A percentile compares a stretch with the other conserved stretches of the same genome.
Evolutionary conservation across 2,113 vertebrate species (phyloP).

Genomic region (Erythrocebus patas): DNA sequence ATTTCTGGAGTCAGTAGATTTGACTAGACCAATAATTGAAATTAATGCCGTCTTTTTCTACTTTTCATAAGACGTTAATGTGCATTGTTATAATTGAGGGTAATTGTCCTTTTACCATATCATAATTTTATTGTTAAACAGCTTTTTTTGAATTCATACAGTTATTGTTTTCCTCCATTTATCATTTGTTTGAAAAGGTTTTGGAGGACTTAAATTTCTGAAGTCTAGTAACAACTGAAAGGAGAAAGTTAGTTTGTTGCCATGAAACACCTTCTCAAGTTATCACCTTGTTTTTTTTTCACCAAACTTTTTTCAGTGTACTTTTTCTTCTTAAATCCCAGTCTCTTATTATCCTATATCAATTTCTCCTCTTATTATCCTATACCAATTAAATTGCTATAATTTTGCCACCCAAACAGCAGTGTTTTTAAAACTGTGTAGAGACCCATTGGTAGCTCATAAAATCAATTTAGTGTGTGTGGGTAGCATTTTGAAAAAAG

Average conservation of each 20-base stretch:
- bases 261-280: background rate
- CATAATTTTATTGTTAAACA: background rate
- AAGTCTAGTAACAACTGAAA: background rate
- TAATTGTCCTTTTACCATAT: background rate
- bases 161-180: background rate
- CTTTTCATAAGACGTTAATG: background rate
- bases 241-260: slow-evolving; percentile 2
- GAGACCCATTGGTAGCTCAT: background rate
- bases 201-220: background rate
- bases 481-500: background rate
- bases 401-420: background rate
- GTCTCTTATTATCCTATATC: background rate
- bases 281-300: background rate
- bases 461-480: background rate
- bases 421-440: background rate
- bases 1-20: background rate
- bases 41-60: background rate
- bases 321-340: background rate
- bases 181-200: slow-evolving; percentile 5
- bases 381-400: background rate
- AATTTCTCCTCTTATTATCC: background rate
- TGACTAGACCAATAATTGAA: background rate
- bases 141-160: background rate
- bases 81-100: background rate
- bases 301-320: background rate